These are phyloP conservation scores for Enteromius viviparus DNA, from an alignment of 2,797 vertebrate species.

Conservation along the genomic window DNA sequence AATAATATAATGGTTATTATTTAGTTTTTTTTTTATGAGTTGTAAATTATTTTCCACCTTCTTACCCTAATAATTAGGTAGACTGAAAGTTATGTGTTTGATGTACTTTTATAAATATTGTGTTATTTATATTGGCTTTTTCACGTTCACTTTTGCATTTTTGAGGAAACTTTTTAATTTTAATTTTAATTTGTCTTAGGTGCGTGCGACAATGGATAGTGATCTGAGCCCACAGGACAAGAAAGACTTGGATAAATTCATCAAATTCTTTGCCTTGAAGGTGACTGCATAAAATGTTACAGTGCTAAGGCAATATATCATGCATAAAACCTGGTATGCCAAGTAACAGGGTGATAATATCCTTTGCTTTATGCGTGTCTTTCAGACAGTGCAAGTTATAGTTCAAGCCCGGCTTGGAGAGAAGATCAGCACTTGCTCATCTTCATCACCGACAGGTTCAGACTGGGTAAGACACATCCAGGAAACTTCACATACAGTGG, in stretches of 20 bases:
- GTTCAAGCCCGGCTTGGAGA: slow-evolving; percentile 97
- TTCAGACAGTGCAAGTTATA: slow-evolving; percentile 96
- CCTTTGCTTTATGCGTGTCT: slow-evolving; percentile 2
- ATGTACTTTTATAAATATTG: neutral
- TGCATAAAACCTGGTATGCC: neutral
- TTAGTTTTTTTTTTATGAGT: neutral
- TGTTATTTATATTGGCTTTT: neutral
- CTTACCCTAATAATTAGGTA: neutral
- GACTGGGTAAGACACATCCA: slow-evolving; percentile 87
- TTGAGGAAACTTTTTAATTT: neutral
- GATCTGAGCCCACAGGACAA: slow-evolving; percentile 97
- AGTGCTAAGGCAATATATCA: neutral
- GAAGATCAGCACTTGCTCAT: slow-evolving; percentile 94
- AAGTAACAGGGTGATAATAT: neutral
- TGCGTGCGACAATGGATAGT: slow-evolving; percentile 89
- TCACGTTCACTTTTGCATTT: no score
- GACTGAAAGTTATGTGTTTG: neutral
- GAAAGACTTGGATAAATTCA: slow-evolving; percentile 99
- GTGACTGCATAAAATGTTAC: slow-evolving; percentile 67
- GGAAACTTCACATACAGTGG: neutral
- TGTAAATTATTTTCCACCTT: neutral
- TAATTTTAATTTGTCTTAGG: slow-evolving; percentile 67
- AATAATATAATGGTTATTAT: neutral
- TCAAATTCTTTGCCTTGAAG: slow-evolving; percentile 99
- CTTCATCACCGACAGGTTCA: slow-evolving; percentile 95